phyloP scores from a whole-genome alignment of 2,888 invertebrate genomes.

The Penaeus monodon region DNA sequence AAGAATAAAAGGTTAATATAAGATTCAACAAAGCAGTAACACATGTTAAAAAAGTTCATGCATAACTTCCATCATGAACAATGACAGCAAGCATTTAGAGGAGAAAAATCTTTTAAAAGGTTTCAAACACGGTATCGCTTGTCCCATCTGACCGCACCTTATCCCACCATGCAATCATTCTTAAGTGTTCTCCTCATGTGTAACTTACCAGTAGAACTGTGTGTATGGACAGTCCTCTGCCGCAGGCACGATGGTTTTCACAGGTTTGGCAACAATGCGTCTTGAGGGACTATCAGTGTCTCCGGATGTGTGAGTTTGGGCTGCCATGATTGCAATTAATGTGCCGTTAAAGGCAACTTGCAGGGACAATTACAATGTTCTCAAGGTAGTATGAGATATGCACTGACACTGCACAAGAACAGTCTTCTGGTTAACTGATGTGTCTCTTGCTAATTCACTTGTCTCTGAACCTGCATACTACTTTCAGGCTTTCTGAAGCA shows the following conservation, averaged over 20 bases:
- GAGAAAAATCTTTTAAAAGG: not conserved
- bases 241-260: constrained; percentile 58
- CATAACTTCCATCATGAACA: not conserved
- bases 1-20: no score
- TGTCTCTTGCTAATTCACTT: constrained; percentile 21
- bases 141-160: not conserved
- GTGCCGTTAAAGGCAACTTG: constrained; percentile 10
- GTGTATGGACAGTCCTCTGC: constrained; percentile 62
- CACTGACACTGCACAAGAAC: not conserved
- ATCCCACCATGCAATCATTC: constrained; percentile 16
- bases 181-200: not conserved
- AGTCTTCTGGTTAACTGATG: constrained; percentile 12
- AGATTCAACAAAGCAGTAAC: no score
- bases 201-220: constrained; percentile 62
- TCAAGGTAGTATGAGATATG: not conserved
- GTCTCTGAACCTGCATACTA: constrained; percentile 36
- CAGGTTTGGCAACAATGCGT: constrained; percentile 48
- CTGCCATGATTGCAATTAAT: constrained; percentile 47
- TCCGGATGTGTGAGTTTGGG: constrained; percentile 56
- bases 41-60: constrained; percentile 4
- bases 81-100: not conserved
- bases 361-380: not conserved
- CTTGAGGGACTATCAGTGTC: constrained; percentile 57
- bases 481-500: constrained; percentile 5
- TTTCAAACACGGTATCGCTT: not conserved